Conservation (phyloP, 1,140 invertebrate genomes). For the Chlorops oryzae region DNA sequence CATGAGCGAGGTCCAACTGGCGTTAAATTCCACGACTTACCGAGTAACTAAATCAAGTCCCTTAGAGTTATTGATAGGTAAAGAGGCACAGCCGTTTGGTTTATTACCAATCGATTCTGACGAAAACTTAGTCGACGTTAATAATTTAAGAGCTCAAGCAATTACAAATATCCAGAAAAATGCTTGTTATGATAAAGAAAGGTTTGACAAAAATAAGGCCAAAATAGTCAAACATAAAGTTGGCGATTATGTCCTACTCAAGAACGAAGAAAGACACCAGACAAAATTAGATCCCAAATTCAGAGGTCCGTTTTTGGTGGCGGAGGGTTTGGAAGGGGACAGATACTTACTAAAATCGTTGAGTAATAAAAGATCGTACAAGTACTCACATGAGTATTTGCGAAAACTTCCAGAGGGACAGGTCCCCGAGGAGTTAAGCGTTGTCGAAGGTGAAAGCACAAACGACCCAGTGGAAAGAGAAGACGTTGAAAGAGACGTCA, state of each 20-base stretch:
- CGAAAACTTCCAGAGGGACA: constrained; percentile 20
- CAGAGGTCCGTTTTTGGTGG: constrained; percentile 32
- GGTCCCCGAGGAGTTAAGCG: constrained; percentile 7
- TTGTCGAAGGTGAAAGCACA: constrained; percentile 5
- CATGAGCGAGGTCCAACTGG: constrained; percentile 33
- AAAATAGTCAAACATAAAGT: constrained; percentile 26
- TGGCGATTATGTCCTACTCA: constrained; percentile 34
- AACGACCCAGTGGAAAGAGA: background rate
- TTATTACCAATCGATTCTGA: constrained; percentile 20
- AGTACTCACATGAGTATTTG: constrained; percentile 30
- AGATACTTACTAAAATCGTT: constrained; percentile 15
- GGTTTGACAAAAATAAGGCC: constrained; percentile 35
- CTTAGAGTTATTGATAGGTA: constrained; percentile 33
- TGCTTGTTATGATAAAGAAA: constrained; percentile 23
- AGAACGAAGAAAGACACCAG: constrained; percentile 41
- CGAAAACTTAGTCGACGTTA: constrained; percentile 10
- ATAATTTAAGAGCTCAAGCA: constrained; percentile 11
- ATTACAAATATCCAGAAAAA: background rate
- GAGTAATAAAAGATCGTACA: constrained; percentile 22
- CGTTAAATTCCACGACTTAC: constrained; percentile 33
- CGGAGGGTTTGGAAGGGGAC: constrained; percentile 27
- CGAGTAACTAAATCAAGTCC: constrained; percentile 27
- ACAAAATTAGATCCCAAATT: constrained; percentile 37
- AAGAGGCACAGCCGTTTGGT: constrained; percentile 28
- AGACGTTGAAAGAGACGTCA: constrained; percentile 7